phyloP scores from a whole-genome alignment of 2,888 invertebrate genomes.

The Thecophora atra region DNA sequence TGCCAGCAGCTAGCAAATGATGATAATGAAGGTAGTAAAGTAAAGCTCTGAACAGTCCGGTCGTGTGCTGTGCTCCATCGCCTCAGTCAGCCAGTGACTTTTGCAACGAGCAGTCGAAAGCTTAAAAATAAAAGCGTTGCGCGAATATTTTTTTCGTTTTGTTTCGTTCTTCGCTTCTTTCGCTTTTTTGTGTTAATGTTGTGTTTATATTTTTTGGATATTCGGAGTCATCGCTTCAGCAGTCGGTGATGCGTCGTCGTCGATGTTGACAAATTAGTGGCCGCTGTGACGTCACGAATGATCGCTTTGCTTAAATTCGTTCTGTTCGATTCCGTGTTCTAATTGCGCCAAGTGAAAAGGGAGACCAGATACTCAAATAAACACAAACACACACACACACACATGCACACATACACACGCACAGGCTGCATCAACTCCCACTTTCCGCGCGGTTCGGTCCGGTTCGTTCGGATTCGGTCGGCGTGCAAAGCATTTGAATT shows the following conservation, averaged over 20 bases:
- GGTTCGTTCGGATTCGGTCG: background rate
- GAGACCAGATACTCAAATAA: background rate
- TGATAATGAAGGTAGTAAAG: constrained; percentile 33
- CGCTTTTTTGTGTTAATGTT: constrained; percentile 35
- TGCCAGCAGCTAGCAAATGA: constrained; percentile 15
- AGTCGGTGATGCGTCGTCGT: constrained; percentile 4
- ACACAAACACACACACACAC: background rate
- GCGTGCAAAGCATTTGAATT: constrained; percentile 17
- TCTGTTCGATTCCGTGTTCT: constrained; percentile 17
- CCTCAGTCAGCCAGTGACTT: constrained; percentile 37
- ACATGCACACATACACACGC: background rate
- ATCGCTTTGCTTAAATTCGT: background rate
- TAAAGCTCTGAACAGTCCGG: constrained; percentile 36
- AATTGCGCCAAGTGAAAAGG: constrained; percentile 14
- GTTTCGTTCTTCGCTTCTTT: constrained; percentile 31
- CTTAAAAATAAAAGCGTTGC: constrained; percentile 21
- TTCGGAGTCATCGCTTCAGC: constrained; percentile 3
- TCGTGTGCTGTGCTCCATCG: constrained; percentile 20
- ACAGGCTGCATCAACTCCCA: background rate
- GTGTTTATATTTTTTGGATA: constrained; percentile 30
- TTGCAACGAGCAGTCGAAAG: constrained; percentile 37
- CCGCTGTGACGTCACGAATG: constrained; percentile 3
- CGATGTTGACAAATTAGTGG: constrained; percentile 11
- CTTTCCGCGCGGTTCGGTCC: background rate
- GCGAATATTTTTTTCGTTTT: constrained; percentile 34